Conservation (phyloP, 2,888 invertebrate genomes). For the Hirtodrosophila alboralis region DNA sequence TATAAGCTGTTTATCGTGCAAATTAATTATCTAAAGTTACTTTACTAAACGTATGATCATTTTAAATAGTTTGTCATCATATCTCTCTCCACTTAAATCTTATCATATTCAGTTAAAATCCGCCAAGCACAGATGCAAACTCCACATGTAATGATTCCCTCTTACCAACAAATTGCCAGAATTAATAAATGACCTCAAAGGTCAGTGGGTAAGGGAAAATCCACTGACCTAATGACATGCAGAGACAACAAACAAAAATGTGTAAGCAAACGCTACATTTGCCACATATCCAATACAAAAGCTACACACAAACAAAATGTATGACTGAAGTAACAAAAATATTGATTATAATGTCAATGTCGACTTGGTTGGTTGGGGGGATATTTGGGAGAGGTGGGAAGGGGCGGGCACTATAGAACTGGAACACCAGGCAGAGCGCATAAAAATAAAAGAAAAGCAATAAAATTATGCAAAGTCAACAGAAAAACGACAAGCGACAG, state of each 20-base stretch:
- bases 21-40: too few relatives aligned
- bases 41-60: too few relatives aligned
- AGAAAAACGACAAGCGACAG: constrained; percentile 70
- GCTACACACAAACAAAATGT: constrained; percentile 26
- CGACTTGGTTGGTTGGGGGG: constrained; percentile 22
- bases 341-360: constrained; percentile 78
- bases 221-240: constrained; percentile 21
- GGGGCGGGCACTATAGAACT: constrained; percentile 21
- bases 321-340: constrained; percentile 65
- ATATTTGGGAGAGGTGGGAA: not conserved
- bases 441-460: constrained; percentile 79
- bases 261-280: constrained; percentile 35
- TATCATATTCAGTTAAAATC: not conserved
- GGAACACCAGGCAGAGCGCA: constrained; percentile 60
- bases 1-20: too few relatives aligned
- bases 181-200: constrained; percentile 26
- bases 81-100: too few relatives aligned
- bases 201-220: constrained; percentile 28
- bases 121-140: constrained; percentile 12
- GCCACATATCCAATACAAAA: constrained; percentile 13
- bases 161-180: not conserved
- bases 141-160: not conserved
- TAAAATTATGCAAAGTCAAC: constrained; percentile 81
- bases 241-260: constrained; percentile 32
- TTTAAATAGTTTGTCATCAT: too few relatives aligned